phyloP scores from a whole-genome alignment of 2,888 invertebrate genomes.

The Piscicola geometra region DNA sequence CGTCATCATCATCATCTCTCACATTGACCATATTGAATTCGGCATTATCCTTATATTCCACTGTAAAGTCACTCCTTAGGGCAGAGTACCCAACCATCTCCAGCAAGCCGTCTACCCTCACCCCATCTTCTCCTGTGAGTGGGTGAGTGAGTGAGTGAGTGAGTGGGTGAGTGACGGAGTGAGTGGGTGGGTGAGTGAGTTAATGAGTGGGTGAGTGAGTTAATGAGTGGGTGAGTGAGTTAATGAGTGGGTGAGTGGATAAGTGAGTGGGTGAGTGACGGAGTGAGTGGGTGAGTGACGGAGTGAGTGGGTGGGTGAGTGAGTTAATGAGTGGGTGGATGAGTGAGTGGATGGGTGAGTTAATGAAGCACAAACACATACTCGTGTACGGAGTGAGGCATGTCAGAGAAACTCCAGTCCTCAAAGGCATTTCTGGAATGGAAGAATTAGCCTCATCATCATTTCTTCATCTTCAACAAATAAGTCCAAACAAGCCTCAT shows the following conservation, averaged over 20 bases:
- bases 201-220: neutral
- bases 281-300: neutral
- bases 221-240: neutral
- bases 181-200: neutral
- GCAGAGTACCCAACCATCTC: neutral
- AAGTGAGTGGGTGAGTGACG: neutral
- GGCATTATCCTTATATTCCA: constrained; percentile 3
- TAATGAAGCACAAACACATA: neutral
- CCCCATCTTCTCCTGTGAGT: neutral
- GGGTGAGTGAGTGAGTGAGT: neutral
- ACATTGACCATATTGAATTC: constrained; percentile 3
- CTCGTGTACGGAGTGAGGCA: neutral
- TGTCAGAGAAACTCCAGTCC: neutral
- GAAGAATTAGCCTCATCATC: too few species aligned
- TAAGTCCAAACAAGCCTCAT: too few species aligned
- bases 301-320: neutral
- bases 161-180: neutral
- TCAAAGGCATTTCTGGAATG: neutral
- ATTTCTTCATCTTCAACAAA: too few species aligned
- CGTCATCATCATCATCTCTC: neutral
- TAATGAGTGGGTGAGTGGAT: too few species aligned
- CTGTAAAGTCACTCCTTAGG: neutral
- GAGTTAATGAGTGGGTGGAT: neutral
- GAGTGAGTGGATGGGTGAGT: neutral
- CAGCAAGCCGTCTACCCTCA: neutral